A percentile compares a stretch with the other conserved stretches of the same genome.
These are phyloP conservation scores for Leucophenga varia DNA, from an alignment of 1,140 invertebrate genomes.

Conservation along the genomic window DNA sequence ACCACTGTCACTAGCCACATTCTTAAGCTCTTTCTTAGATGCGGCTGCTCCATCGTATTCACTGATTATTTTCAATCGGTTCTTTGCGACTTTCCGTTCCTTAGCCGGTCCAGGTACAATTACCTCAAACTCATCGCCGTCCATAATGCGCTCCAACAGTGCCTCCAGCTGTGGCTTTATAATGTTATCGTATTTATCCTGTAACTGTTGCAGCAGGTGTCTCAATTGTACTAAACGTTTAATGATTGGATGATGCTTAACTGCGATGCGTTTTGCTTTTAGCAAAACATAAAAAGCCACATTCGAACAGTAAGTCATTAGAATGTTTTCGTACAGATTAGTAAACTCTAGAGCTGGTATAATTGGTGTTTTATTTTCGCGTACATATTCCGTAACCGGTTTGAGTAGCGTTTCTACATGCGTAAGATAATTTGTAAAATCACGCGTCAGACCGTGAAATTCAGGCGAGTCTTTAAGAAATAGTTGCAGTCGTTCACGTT, in stretches of 20 bases:
- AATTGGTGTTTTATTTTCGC: slow-evolving; percentile 57
- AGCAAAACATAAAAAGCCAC: slow-evolving; percentile 83
- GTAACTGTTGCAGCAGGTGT: slow-evolving; percentile 72
- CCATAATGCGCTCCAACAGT: slow-evolving; percentile 59
- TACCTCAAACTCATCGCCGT: slow-evolving; percentile 58
- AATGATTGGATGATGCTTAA: slow-evolving; percentile 82
- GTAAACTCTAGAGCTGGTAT: slow-evolving; percentile 62
- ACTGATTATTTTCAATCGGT: slow-evolving; percentile 48
- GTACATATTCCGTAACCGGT: slow-evolving; percentile 68
- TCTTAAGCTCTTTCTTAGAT: not conserved
- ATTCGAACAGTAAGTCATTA: slow-evolving; percentile 82
- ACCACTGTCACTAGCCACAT: not conserved
- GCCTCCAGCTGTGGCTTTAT: slow-evolving; percentile 67
- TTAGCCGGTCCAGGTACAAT: slow-evolving; percentile 24
- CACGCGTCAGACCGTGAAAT: slow-evolving; percentile 71
- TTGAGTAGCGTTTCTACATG: slow-evolving; percentile 66
- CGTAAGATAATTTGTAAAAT: slow-evolving; percentile 72
- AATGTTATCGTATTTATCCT: slow-evolving; percentile 65
- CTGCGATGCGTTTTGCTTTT: slow-evolving; percentile 69
- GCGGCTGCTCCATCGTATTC: slow-evolving; percentile 47
- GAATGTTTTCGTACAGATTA: slow-evolving; percentile 69
- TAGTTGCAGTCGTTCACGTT: slow-evolving; percentile 73
- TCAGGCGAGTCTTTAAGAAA: slow-evolving; percentile 84
- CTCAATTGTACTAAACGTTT: slow-evolving; percentile 79
- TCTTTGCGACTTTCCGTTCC: slow-evolving; percentile 40